Percentiles rank a stretch among this genome's conserved stretches.
Conservation (phyloP, 2,797 vertebrate genomes). For the Centroberyx gerrardi region DNA sequence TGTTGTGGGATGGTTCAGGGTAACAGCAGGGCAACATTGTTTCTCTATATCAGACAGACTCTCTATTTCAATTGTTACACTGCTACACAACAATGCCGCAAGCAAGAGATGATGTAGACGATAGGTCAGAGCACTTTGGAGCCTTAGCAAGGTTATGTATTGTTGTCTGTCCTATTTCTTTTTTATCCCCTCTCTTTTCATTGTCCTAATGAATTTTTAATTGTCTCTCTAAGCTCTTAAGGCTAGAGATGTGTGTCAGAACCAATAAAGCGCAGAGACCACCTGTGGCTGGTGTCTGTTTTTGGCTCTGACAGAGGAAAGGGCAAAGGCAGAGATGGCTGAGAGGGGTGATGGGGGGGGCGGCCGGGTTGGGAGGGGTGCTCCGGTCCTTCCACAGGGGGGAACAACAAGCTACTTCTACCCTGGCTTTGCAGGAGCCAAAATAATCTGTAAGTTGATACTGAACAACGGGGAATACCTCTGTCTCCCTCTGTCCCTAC, state of each 20-base stretch:
- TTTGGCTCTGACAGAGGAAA: slow-evolving; percentile 72
- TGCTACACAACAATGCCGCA: slow-evolving; percentile 43
- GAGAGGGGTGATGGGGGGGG: slow-evolving; percentile 54
- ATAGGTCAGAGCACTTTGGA: slow-evolving; percentile 69
- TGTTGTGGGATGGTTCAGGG: slow-evolving; percentile 7
- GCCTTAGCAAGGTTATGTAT: slow-evolving; percentile 71
- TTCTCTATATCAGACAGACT: slow-evolving; percentile 27
- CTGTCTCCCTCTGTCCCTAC: neutral
- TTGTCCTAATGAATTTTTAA: slow-evolving; percentile 81
- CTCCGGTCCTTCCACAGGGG: slow-evolving; percentile 27
- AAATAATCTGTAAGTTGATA: slow-evolving; percentile 25
- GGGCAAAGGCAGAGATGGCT: slow-evolving; percentile 79
- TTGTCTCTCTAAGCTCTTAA: slow-evolving; percentile 79
- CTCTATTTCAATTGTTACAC: slow-evolving; percentile 31
- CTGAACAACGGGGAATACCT: slow-evolving; percentile 3
- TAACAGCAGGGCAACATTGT: slow-evolving; percentile 25
- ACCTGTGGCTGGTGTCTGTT: slow-evolving; percentile 81
- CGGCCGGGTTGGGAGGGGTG: slow-evolving; percentile 9
- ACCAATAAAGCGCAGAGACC: slow-evolving; percentile 76
- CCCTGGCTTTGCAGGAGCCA: slow-evolving; percentile 25
- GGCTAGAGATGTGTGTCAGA: slow-evolving; percentile 79
- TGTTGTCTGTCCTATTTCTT: slow-evolving; percentile 67
- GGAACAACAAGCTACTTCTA: slow-evolving; percentile 26
- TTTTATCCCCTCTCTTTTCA: slow-evolving; percentile 62
- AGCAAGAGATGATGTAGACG: slow-evolving; percentile 59